Conservation (phyloP, 2,113 vertebrate genomes). For the Proterorhinus semilunaris region DNA sequence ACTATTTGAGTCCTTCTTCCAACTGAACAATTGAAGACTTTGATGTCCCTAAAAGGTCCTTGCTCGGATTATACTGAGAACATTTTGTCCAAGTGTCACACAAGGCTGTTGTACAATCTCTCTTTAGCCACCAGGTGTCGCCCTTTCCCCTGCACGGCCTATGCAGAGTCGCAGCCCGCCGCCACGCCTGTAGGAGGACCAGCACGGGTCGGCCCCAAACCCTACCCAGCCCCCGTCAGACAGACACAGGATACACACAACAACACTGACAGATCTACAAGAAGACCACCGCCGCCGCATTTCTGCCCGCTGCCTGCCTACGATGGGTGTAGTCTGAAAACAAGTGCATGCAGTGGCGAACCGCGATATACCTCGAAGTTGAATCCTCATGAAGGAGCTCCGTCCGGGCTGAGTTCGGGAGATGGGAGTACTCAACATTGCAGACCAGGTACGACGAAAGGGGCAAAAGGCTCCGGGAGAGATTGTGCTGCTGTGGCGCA, state of each 20-base stretch:
- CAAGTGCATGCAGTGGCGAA: conserved; percentile 58
- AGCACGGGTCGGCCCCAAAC: conserved; percentile 43
- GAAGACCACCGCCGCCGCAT: conserved; percentile 34
- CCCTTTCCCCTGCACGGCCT: conserved; percentile 7
- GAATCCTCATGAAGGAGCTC: conserved; percentile 86
- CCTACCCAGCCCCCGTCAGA: conserved; percentile 46
- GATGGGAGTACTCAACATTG: conserved; percentile 93
- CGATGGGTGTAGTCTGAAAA: conserved; percentile 67
- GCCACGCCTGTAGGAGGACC: conserved; percentile 77
- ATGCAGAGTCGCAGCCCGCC: conserved; percentile 29
- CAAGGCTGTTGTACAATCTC: not conserved
- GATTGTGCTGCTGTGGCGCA: conserved; percentile 49
- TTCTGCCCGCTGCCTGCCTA: conserved; percentile 48
- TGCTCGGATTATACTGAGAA: not conserved
- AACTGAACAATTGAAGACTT: too few relatives aligned
- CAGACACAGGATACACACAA: conserved; percentile 70
- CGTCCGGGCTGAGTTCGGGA: conserved; percentile 89
- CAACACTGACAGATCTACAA: conserved; percentile 68
- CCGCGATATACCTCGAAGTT: conserved; percentile 69
- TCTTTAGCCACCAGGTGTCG: conserved; percentile 36
- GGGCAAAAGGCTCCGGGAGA: conserved; percentile 42
- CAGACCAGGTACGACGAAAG: conserved; percentile 84
- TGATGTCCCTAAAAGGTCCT: too few relatives aligned
- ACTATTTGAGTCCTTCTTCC: too few relatives aligned
- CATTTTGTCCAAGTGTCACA: not conserved